Evolutionary conservation across 2,888 invertebrate genomes (phyloP), one percentile per base, ranked within the genome.

Genomic region (Diarsia rubi): DNA sequence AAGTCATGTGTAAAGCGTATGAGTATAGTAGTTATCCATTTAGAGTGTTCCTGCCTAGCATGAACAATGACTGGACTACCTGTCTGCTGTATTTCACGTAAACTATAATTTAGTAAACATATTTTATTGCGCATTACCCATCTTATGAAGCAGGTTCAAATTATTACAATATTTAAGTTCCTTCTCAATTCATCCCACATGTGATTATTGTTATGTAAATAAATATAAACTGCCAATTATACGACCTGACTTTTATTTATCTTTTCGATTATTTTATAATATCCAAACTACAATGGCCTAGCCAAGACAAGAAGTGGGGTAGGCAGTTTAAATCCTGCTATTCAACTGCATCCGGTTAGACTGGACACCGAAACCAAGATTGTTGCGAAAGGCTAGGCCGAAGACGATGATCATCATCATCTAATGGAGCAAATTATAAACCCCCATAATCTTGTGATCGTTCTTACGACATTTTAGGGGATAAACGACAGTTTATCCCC

Each of bases 131-230:
- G 71, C 73, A 78, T 78, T 52, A 80, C 63, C 72, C 71, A 76
- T 81, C 59, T 73, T 73, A 72, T 65, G 64, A 76, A 63, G 49
- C 69, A 73, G 70, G 81, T 86, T 86, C 81, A 87, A 88, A 85
- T 71, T 82, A 76, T 80, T 84, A 73, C 66, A 69, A 84, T 79
- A 76, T 78, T 84, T 78, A 75, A 75, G 77, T 88, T 86, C 74
- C 81, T 86, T 85, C 79, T 81, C 72, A 78, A 82, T 85, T 81
- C 85, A 86, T 86, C 78, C 75, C 78, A 73, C 82, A 82, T 80
- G 81, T 83, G 78, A 84, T 85, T 81, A 83, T 81, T 83, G 86
- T 86, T 85, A 81, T 88, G 87, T 90, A 89, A 90, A 90, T 90
- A 90, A 88, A 89, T 77, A 81, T 82, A 71, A 81, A 84, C 69